A percentile compares a stretch with the other conserved stretches of the same genome.
Evolutionary conservation across 2,113 vertebrate species (phyloP).

Genomic region (Arizona elegans): DNA sequence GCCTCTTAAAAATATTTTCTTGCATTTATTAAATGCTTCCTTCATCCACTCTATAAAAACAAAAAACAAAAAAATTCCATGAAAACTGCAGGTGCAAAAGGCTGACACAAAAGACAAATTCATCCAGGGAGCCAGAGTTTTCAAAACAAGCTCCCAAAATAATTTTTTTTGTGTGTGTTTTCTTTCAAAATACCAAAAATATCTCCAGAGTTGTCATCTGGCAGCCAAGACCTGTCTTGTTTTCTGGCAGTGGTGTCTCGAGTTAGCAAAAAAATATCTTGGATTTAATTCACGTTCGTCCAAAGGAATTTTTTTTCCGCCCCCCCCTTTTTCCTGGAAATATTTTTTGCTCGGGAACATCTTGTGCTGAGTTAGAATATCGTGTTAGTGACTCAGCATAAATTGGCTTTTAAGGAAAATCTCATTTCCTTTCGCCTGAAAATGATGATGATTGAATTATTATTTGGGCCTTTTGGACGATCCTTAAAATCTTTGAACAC

Average conservation of each 20-base stretch:
- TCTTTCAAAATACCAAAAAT: not conserved
- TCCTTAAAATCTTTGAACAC: not conserved
- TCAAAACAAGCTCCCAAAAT: not conserved
- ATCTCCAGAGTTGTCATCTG: not conserved
- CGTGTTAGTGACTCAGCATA: not conserved
- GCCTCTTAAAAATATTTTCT: not conserved
- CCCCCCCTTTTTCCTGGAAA: not conserved
- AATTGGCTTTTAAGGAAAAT: not conserved
- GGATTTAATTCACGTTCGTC: not conserved
- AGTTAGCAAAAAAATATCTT: not conserved
- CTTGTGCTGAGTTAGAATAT: not conserved
- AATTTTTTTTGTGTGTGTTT: not conserved
- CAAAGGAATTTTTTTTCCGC: not conserved
- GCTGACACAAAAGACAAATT: not conserved
- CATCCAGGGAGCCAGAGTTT: not conserved
- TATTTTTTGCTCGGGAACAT: not conserved
- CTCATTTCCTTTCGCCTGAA: not conserved
- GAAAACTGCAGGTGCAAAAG: not conserved
- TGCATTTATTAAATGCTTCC: not conserved
- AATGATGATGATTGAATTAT: not conserved
- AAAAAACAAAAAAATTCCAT: not conserved
- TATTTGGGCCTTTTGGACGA: not conserved
- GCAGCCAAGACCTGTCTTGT: not conserved
- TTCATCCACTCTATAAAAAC: not conserved
- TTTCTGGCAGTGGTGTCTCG: not conserved